Evolutionary conservation across 2,113 vertebrate genomes (phyloP).

Genomic region (Tetraodon nigroviridis): DNA sequence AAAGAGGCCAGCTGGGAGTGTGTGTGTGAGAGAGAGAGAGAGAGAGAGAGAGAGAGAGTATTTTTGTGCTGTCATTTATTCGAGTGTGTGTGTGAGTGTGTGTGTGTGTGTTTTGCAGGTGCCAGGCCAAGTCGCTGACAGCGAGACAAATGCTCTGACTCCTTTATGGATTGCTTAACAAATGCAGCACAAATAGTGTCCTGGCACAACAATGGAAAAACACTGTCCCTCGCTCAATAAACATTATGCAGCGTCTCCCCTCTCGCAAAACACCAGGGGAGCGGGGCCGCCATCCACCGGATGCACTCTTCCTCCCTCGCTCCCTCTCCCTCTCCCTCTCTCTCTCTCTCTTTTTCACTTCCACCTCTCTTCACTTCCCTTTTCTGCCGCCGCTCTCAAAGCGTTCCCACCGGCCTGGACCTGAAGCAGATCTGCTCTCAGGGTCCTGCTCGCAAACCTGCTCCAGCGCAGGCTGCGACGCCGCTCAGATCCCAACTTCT

Average conservation of each 20-base stretch:
- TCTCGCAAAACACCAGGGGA: conserved; percentile 49
- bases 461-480: no score
- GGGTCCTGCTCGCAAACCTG: no score
- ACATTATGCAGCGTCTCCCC: conserved; percentile 48
- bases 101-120: conserved; percentile 30
- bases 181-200: conserved; percentile 54
- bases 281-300: conserved; percentile 45
- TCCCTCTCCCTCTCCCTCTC: conserved; percentile 18
- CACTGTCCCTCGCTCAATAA: conserved; percentile 63
- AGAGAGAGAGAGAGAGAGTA: conserved; percentile 1
- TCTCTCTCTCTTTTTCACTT: conserved; percentile 18
- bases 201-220: conserved; percentile 64
- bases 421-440: no score
- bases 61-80: conserved; percentile 47
- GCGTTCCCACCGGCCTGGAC: conserved; percentile 54
- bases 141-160: conserved; percentile 65
- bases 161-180: conserved; percentile 68
- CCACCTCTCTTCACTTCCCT: conserved; percentile 1
- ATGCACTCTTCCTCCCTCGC: conserved; percentile 47
- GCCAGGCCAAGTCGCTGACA: conserved; percentile 51
- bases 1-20: conserved; percentile 49
- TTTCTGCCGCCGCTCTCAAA: conserved; percentile 29
- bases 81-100: conserved; percentile 38
- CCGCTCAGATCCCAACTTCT: no score
- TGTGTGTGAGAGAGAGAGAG: conserved; percentile 22